These are phyloP conservation scores for Lithobates pipiens DNA, from an alignment of 2,797 vertebrate genomes.

Conservation along the genomic window DNA sequence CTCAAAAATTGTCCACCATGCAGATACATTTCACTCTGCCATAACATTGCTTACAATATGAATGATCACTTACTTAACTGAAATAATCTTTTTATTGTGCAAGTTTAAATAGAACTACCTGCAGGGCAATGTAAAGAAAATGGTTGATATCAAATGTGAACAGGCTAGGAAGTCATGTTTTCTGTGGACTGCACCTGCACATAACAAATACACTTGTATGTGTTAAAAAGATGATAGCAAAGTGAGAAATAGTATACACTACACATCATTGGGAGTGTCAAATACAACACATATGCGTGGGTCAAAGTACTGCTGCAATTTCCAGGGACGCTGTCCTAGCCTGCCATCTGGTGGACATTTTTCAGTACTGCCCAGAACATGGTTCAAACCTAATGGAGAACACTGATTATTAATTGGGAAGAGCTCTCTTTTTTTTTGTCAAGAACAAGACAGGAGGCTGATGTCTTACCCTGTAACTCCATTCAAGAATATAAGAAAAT, in stretches of 20 bases:
- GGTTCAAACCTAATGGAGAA: background rate
- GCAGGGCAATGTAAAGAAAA: background rate
- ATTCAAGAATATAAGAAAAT: too few species aligned
- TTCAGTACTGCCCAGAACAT: background rate
- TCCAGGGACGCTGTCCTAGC: background rate
- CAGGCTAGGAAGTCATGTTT: background rate
- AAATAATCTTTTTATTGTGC: background rate
- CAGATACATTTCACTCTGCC: too few species aligned
- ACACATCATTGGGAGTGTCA: background rate
- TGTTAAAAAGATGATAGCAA: background rate
- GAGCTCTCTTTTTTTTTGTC: too few species aligned
- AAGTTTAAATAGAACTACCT: background rate
- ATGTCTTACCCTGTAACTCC: too few species aligned
- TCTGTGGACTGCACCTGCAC: background rate
- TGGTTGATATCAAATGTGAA: too few species aligned
- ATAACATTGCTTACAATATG: too few species aligned
- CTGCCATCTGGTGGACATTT: constrained; percentile 14
- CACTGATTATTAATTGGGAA: background rate
- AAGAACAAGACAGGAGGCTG: too few species aligned
- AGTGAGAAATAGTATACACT: background rate
- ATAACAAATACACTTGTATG: background rate
- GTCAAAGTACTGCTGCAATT: background rate
- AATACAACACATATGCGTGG: background rate
- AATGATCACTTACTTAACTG: too few species aligned
- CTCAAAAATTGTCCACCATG: too few species aligned